Percentiles rank a stretch among this genome's conserved stretches.
phyloP scores from a whole-genome alignment of 2,888 invertebrate genomes.

The Exocentrus adspersus region DNA sequence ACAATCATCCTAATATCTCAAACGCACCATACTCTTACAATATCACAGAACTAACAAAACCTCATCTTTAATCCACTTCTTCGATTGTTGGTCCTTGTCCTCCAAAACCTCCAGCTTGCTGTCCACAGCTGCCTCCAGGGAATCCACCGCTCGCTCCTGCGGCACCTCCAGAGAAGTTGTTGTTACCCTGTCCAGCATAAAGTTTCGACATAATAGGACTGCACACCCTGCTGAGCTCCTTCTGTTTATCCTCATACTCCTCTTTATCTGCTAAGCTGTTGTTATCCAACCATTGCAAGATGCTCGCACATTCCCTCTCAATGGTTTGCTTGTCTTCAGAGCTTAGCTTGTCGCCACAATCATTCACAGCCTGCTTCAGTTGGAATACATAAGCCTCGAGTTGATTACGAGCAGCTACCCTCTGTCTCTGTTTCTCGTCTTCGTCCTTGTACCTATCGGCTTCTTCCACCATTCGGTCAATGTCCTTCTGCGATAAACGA shows the following conservation, averaged over 20 bases:
- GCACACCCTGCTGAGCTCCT: constrained; percentile 63
- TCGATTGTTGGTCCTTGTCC: constrained; percentile 11
- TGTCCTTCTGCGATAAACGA: constrained; percentile 81
- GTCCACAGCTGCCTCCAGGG: constrained; percentile 7
- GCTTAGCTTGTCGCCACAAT: constrained; percentile 71
- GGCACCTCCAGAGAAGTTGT: background rate
- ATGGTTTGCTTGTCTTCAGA: constrained; percentile 64
- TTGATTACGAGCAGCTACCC: constrained; percentile 75
- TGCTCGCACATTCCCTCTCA: constrained; percentile 67
- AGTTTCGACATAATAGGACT: constrained; percentile 71
- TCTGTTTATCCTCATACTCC: constrained; percentile 70
- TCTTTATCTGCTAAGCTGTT: constrained; percentile 72
- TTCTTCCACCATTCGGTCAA: constrained; percentile 80
- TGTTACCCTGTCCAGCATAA: constrained; percentile 47
- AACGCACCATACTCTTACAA: background rate
- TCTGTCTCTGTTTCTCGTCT: constrained; percentile 74
- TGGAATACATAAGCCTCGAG: constrained; percentile 76
- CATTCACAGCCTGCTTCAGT: constrained; percentile 74
- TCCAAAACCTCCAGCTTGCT: constrained; percentile 21
- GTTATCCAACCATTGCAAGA: constrained; percentile 76
- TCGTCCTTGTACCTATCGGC: constrained; percentile 78
- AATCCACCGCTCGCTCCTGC: constrained; percentile 11
- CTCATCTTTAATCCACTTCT: constrained; percentile 15
- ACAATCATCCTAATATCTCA: background rate
- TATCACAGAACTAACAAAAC: no score